phyloP scores from a whole-genome alignment of 2,797 vertebrate species.

The Psittacula derbiana region DNA sequence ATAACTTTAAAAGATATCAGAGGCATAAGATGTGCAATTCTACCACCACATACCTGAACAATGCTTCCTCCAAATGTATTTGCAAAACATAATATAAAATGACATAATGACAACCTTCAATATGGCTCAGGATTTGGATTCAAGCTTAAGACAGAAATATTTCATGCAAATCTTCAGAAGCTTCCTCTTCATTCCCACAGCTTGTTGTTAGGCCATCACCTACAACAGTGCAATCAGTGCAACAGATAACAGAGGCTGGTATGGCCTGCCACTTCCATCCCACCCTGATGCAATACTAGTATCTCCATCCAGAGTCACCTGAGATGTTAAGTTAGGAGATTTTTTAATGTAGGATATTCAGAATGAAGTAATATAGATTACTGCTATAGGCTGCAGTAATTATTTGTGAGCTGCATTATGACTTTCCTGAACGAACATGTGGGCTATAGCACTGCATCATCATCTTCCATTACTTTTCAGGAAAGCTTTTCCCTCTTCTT shows the following conservation, averaged over 20 bases:
- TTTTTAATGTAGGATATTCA: background rate
- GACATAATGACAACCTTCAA: fast-evolving
- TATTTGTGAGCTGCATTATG: background rate
- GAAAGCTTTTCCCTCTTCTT: background rate
- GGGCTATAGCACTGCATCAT: no score
- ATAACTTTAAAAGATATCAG: background rate
- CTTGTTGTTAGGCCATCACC: background rate
- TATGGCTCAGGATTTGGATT: background rate
- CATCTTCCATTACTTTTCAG: background rate
- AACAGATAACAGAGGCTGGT: background rate
- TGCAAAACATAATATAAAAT: background rate
- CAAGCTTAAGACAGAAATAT: background rate
- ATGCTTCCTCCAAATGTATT: fast-evolving
- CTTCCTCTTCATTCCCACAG: background rate
- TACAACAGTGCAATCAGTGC: fast-evolving
- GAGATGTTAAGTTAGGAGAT: background rate
- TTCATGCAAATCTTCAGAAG: background rate
- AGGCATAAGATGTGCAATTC: fast-evolving
- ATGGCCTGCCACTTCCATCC: background rate
- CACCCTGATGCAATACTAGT: background rate
- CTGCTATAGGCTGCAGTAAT: background rate
- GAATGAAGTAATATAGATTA: background rate
- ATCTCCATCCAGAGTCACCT: background rate
- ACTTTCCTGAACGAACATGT: fast-evolving
- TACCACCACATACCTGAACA: background rate